Evolutionary conservation across 2,797 vertebrate genomes (phyloP).

Genomic region (Somateria mollissima): DNA sequence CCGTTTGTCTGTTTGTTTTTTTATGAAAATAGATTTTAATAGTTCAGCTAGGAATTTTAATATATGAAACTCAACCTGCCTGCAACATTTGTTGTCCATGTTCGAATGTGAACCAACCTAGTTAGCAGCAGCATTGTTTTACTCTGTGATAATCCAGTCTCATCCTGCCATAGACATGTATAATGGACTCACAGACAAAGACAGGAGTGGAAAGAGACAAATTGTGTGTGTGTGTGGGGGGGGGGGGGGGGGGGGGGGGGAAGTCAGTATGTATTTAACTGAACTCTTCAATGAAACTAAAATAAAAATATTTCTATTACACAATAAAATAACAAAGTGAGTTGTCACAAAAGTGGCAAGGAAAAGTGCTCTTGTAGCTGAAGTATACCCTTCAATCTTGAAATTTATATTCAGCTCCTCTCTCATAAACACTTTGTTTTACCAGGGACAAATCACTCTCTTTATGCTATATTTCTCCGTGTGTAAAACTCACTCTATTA

Average conservation of each 20-base stretch:
- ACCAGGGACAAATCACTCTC: background rate
- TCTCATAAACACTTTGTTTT: background rate
- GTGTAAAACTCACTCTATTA: background rate
- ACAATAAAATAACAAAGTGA: background rate
- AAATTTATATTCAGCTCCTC: background rate
- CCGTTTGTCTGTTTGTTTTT: background rate
- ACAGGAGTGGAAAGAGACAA: background rate
- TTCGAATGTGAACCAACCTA: background rate
- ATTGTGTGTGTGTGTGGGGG: background rate
- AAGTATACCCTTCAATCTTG: background rate
- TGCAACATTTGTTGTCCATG: background rate
- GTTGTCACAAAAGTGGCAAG: background rate
- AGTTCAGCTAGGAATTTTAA: background rate
- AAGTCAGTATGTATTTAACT: background rate
- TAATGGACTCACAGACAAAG: background rate
- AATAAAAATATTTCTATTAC: background rate
- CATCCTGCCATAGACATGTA: background rate
- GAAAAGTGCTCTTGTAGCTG: background rate
- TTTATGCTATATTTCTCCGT: background rate
- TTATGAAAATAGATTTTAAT: conserved; percentile 26
- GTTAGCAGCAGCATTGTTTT: background rate
- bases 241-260: background rate
- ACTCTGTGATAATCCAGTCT: background rate
- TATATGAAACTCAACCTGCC: background rate
- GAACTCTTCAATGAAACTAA: background rate